Conservation (phyloP, 2,797 vertebrate species). For the Smutsia gigantea region DNA sequence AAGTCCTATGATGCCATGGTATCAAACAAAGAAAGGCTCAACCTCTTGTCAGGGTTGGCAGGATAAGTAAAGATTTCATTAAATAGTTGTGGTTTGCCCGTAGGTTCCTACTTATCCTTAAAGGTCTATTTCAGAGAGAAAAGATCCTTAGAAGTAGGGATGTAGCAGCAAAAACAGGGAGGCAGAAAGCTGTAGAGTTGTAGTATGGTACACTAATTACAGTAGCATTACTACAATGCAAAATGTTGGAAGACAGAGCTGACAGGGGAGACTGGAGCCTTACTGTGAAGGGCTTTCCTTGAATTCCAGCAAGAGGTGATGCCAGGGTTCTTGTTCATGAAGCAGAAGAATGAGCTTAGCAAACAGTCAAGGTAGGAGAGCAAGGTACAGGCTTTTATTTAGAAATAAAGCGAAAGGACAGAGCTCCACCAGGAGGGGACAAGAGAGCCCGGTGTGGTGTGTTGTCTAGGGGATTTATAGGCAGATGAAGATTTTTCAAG, state of each 20-base stretch:
- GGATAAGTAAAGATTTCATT: conserved; percentile 3
- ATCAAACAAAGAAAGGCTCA: neutral
- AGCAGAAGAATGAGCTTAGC: no score
- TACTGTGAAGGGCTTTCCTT: conserved; percentile 26
- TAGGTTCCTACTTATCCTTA: neutral
- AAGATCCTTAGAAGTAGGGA: neutral
- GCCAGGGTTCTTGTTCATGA: no score
- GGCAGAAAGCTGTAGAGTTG: neutral
- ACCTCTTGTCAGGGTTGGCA: neutral
- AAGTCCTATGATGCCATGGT: neutral
- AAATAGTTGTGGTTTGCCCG: neutral
- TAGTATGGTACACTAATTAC: neutral
- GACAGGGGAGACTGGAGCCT: neutral
- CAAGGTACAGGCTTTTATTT: no score
- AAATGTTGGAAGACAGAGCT: neutral
- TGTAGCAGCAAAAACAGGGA: neutral
- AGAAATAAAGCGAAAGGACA: no score
- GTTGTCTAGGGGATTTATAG: no score
- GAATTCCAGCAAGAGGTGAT: conserved; percentile 44
- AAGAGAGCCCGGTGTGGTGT: no score
- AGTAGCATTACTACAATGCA: neutral
- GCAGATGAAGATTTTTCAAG: no score
- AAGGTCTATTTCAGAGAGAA: neutral
- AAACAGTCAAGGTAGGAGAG: no score
- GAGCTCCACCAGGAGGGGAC: no score